Percentiles rank a stretch among this genome's conserved stretches.
Evolutionary conservation across 2,113 vertebrate genomes (phyloP).

Genomic region (Miniopterus natalensis): DNA sequence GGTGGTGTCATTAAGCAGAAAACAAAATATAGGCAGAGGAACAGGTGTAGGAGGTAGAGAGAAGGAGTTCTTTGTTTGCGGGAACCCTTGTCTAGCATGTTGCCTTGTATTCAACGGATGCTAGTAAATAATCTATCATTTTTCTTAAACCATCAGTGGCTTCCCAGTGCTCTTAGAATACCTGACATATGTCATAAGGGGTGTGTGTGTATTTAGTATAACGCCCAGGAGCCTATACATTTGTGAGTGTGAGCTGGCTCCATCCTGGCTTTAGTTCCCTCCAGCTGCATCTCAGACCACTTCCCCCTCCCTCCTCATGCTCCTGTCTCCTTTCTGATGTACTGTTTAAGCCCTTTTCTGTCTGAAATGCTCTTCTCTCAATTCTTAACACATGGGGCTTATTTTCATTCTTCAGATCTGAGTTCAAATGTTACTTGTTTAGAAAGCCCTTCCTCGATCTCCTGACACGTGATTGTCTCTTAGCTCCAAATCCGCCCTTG

Average conservation of each 20-base stretch:
- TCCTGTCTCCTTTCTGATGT: not conserved
- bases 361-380: not conserved
- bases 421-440: not conserved
- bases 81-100: not conserved
- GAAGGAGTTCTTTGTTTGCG: not conserved
- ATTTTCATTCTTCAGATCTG: constrained; percentile 36
- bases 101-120: not conserved
- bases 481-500: not conserved
- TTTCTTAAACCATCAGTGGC: not conserved
- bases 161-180: not conserved
- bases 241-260: not conserved
- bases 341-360: not conserved
- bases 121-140: not conserved
- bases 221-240: not conserved
- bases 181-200: not conserved
- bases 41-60: constrained; percentile 8
- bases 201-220: not conserved
- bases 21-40: constrained; percentile 49
- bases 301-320: not conserved
- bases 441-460: not conserved
- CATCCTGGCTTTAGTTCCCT: not conserved
- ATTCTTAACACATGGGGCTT: not conserved
- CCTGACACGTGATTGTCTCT: not conserved
- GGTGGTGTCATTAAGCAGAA: constrained; percentile 14
- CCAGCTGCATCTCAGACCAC: not conserved